phyloP scores from a whole-genome alignment of 2,797 vertebrate species.

The Psittacula derbiana region DNA sequence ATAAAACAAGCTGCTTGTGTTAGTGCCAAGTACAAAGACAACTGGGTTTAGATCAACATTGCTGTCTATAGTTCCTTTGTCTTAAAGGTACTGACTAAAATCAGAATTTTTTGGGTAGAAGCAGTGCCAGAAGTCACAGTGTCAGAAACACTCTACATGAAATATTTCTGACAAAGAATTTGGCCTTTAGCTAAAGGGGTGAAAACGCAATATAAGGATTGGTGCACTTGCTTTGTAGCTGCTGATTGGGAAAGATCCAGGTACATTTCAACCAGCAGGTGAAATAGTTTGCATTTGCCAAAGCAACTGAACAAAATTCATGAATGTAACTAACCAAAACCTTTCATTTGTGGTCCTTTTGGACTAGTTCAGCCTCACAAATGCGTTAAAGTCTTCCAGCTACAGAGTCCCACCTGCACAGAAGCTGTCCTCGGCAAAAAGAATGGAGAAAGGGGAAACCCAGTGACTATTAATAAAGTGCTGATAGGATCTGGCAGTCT shows the following conservation, averaged over 20 bases:
- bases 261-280: neutral
- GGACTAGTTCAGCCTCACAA: neutral
- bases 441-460: neutral
- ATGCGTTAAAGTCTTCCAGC: neutral
- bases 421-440: neutral
- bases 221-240: neutral
- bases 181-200: neutral
- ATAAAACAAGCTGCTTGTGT: slow-evolving; percentile 2
- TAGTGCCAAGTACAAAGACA: slow-evolving; percentile 1
- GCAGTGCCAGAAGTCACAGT: neutral
- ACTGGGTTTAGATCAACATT: neutral
- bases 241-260: neutral
- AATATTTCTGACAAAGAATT: neutral
- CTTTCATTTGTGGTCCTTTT: neutral
- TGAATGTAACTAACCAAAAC: fast-evolving
- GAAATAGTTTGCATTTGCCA: neutral
- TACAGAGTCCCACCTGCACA: neutral
- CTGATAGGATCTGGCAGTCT: neutral
- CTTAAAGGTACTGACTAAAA: slow-evolving; percentile 10
- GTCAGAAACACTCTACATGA: neutral
- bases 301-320: neutral
- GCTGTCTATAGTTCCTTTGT: slow-evolving; percentile 16
- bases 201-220: neutral
- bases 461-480: neutral
- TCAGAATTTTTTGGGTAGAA: neutral